phyloP scores from a whole-genome alignment of 2,888 invertebrate species.

The Rotaria magnacalcarata region DNA sequence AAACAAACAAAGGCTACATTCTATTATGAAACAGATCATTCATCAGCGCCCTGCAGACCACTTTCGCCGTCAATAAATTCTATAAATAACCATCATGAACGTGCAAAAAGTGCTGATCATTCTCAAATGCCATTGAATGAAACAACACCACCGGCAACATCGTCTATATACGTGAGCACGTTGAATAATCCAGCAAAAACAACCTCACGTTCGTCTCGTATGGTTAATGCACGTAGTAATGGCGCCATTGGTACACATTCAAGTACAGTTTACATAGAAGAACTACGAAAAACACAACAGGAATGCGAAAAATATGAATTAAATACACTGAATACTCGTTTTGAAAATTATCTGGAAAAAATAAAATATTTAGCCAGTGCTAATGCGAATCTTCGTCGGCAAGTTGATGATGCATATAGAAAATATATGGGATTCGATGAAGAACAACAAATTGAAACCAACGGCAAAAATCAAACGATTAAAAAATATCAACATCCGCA shows the following conservation, averaged over 20 bases:
- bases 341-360: constrained; percentile 1
- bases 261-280: background rate
- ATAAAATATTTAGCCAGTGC: background rate
- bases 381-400: constrained; percentile 1
- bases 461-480: background rate
- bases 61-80: background rate
- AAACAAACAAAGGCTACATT: background rate
- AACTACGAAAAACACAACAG: background rate
- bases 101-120: background rate
- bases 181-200: background rate
- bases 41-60: background rate
- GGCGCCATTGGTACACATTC: background rate
- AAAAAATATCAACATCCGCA: background rate
- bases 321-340: background rate
- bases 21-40: background rate
- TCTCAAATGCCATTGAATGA: background rate
- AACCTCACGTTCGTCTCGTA: background rate
- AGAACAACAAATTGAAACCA: background rate
- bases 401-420: constrained; percentile 10
- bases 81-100: background rate
- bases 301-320: constrained; percentile 12
- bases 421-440: background rate
- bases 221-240: background rate
- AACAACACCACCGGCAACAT: background rate
- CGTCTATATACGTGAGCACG: background rate